These are phyloP conservation scores for Pollenia angustigena DNA, from an alignment of 2,888 invertebrate genomes.

Conservation along the genomic window DNA sequence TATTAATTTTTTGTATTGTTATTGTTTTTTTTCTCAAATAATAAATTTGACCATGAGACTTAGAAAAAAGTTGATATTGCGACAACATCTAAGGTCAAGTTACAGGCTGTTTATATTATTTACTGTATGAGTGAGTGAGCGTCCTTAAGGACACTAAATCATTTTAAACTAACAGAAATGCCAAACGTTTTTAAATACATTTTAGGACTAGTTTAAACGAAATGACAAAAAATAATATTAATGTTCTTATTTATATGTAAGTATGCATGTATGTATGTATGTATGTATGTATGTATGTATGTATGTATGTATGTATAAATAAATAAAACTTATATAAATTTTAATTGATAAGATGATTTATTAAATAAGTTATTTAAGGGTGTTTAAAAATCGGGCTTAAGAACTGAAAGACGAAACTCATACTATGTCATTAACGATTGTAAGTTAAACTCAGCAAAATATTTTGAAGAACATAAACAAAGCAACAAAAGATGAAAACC, in stretches of 20 bases:
- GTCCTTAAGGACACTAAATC: background rate
- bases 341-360: conserved; percentile 36
- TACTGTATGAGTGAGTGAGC: background rate
- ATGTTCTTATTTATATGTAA: no score
- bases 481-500: no score
- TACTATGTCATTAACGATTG: no score
- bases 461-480: no score
- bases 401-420: no score
- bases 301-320: no score
- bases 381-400: no score
- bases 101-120: background rate
- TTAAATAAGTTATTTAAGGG: conserved; percentile 31
- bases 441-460: no score
- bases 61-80: background rate
- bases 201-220: background rate
- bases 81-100: conserved; percentile 33
- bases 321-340: conserved; percentile 19
- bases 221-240: background rate
- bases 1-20: background rate
- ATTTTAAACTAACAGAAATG: background rate
- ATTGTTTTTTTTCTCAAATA: background rate
- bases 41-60: conserved; percentile 40
- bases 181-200: background rate
- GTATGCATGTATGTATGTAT: no score
- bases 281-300: no score